Conservation (phyloP, 2,888 invertebrate genomes). For the Drosophila multiciliata region DNA sequence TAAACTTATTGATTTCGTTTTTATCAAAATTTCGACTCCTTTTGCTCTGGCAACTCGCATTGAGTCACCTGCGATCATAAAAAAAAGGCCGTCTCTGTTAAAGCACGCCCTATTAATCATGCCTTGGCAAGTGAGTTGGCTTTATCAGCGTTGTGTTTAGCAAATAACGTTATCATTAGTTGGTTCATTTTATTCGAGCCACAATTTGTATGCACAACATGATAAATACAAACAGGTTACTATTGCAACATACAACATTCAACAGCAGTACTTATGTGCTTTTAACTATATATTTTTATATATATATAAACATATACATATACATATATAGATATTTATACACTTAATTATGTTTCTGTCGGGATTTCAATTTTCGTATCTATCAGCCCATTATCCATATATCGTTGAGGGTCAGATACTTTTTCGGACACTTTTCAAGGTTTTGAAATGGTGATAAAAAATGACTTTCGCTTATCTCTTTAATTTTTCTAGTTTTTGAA, state of each 20-base stretch:
- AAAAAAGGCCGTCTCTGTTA: slow-evolving; percentile 8
- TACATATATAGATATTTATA: background rate
- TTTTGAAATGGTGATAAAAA: background rate
- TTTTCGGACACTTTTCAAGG: slow-evolving; percentile 20
- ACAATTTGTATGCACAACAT: slow-evolving; percentile 39
- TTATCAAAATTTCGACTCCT: background rate
- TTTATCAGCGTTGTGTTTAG: slow-evolving; percentile 68
- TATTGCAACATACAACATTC: slow-evolving; percentile 58
- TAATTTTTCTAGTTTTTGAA: background rate
- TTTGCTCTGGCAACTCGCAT: background rate
- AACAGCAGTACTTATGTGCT: background rate
- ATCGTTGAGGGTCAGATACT: slow-evolving; percentile 11
- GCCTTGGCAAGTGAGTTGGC: slow-evolving; percentile 33
- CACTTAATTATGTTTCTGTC: background rate
- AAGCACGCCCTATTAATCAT: slow-evolving; percentile 46
- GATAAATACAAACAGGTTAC: slow-evolving; percentile 59
- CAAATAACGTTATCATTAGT: slow-evolving; percentile 71
- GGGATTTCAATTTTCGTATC: slow-evolving; percentile 4
- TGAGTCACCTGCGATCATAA: slow-evolving; percentile 40
- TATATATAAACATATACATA: background rate
- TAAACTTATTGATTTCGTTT: background rate
- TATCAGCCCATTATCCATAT: slow-evolving; percentile 2
- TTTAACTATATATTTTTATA: background rate
- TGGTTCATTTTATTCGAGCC: slow-evolving; percentile 29
- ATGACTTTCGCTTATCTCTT: background rate